A percentile compares a stretch with the other conserved stretches of the same genome.
phyloP scores from a whole-genome alignment of 1,140 invertebrate genomes.

The Leucophenga varia region DNA sequence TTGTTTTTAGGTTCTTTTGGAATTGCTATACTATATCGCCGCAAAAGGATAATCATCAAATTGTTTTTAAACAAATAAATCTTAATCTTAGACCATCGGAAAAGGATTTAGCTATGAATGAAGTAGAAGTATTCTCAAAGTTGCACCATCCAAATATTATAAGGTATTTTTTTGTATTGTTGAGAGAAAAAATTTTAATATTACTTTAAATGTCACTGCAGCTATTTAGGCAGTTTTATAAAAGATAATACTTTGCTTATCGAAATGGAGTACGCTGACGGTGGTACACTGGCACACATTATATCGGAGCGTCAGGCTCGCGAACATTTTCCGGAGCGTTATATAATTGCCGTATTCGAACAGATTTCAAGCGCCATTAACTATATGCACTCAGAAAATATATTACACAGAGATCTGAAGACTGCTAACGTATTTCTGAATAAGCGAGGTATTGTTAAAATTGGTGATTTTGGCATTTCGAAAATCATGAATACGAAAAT shows the following conservation, averaged over 20 bases:
- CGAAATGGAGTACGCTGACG: slow-evolving; percentile 82
- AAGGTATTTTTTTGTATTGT: slow-evolving; percentile 31
- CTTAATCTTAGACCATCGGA: slow-evolving; percentile 68
- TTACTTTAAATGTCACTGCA: slow-evolving; percentile 40
- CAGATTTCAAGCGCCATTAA: slow-evolving; percentile 72
- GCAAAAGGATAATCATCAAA: slow-evolving; percentile 66
- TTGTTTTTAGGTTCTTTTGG: slow-evolving; percentile 69
- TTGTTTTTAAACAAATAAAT: slow-evolving; percentile 78
- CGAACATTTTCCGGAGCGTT: slow-evolving; percentile 60
- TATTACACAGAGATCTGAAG: slow-evolving; percentile 77
- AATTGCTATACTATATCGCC: slow-evolving; percentile 70
- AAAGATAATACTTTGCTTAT: slow-evolving; percentile 73
- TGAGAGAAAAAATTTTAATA: neutral
- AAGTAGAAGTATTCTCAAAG: slow-evolving; percentile 71
- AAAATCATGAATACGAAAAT: slow-evolving; percentile 72
- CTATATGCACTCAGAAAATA: slow-evolving; percentile 73
- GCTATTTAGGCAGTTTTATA: slow-evolving; percentile 76
- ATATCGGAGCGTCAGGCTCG: slow-evolving; percentile 58
- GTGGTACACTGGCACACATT: slow-evolving; percentile 71
- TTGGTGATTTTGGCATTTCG: slow-evolving; percentile 81
- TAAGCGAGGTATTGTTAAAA: slow-evolving; percentile 67
- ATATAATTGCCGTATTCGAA: slow-evolving; percentile 68
- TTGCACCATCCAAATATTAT: slow-evolving; percentile 76
- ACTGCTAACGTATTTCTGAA: slow-evolving; percentile 78
- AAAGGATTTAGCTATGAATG: slow-evolving; percentile 73